A percentile compares a stretch with the other conserved stretches of the same genome.
Conservation (phyloP, 2,797 vertebrate species). For the Psittacula derbiana region DNA sequence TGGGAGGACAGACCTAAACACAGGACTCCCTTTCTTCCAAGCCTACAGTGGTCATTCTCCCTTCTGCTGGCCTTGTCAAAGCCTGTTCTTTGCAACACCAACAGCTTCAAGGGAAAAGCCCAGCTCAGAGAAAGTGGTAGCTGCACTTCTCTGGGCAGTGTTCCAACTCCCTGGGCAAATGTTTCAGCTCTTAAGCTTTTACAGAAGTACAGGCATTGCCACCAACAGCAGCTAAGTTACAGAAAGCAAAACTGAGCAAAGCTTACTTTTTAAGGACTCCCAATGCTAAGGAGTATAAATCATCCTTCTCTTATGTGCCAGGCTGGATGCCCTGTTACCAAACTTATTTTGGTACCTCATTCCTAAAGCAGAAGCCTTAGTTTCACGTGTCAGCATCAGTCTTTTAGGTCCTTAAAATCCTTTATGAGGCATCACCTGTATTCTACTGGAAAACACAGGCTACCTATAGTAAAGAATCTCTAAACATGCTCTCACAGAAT, state of each 20-base stretch:
- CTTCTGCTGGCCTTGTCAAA: background rate
- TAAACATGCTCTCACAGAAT: background rate
- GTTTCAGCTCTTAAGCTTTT: background rate
- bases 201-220: background rate
- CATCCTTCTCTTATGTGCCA: background rate
- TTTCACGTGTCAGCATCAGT: background rate
- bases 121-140: background rate
- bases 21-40: background rate
- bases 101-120: background rate
- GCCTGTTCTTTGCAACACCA: fast-evolving
- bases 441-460: background rate
- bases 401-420: background rate
- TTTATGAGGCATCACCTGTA: background rate
- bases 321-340: background rate
- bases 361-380: background rate
- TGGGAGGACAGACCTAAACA: background rate
- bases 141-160: background rate
- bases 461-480: background rate
- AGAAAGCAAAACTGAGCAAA: background rate
- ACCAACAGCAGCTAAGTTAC: background rate
- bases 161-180: background rate
- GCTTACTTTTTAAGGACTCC: background rate
- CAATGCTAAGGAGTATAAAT: background rate
- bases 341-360: background rate
- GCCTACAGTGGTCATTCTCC: background rate